These are phyloP conservation scores for Pantala flavescens DNA, from an alignment of 1,140 invertebrate species.

Conservation along the genomic window DNA sequence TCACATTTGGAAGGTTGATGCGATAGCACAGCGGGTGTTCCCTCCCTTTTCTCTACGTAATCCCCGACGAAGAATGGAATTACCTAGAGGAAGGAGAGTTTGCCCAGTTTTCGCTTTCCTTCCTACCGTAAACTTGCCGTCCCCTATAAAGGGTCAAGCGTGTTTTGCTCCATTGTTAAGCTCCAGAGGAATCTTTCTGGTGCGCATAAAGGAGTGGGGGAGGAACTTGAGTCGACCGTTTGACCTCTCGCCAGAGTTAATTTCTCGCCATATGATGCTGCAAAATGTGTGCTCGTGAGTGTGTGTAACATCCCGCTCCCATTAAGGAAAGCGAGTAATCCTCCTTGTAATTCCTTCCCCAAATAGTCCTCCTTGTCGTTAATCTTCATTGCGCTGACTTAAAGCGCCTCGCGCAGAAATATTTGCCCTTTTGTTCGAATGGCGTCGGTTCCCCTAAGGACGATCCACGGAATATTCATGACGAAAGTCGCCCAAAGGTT, in stretches of 20 bases:
- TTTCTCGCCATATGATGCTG: conserved; percentile 8
- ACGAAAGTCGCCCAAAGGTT: neutral
- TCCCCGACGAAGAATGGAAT: too few species aligned
- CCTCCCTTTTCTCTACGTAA: too few species aligned
- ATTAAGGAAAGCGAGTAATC: neutral
- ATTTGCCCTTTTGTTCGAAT: neutral
- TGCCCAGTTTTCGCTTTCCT: neutral
- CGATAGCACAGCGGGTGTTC: too few species aligned
- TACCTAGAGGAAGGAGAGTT: too few species aligned
- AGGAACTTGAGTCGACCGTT: neutral
- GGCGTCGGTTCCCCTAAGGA: neutral
- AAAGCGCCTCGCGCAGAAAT: neutral
- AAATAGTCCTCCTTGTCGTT: neutral
- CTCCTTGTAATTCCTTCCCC: neutral
- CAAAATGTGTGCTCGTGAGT: neutral
- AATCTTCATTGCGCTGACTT: conserved; percentile 5
- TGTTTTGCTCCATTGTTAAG: neutral
- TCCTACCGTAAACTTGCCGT: neutral
- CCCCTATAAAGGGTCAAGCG: neutral
- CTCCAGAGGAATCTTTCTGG: neutral
- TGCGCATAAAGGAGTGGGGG: neutral
- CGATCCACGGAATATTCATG: neutral
- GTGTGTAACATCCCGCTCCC: neutral
- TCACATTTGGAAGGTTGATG: too few species aligned
- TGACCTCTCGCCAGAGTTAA: neutral